Base-by-base conservation (phyloP, 2,797 vertebrate genomes). In the Takifugu rubripes region DNA sequence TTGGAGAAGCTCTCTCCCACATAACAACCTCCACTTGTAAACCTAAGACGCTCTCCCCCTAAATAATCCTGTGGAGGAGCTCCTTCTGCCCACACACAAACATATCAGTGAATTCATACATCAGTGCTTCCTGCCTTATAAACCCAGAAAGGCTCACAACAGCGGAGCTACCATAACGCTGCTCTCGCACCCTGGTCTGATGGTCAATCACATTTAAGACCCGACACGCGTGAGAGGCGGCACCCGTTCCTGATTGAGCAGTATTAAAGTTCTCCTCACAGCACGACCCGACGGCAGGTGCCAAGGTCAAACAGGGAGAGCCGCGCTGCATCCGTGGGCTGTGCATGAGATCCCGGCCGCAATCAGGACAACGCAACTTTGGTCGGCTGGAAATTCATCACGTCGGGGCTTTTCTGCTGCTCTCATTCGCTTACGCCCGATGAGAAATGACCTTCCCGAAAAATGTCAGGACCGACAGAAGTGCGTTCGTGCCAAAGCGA, bases 401-500 rank as follows among this genome's bases (percentile, higher is more conserved):
- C 57, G 73, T 49, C 56, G 1, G 4, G 60, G 55, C 64, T 58
- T 76, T 80, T 83, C 62, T 55, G 68, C 64, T 83, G 61, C 59
- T 54, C 61, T 72, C 62, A 46, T 76, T 83, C 77, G 74, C 69
- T 75, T 75, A 70, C 17, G 31, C 59, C 64, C 63, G 68, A 70
- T 77, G 70, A 86, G 71, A 64, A 83, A 71, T 75, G 73, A 86
- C 82, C 79, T 77, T 69, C 51, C 52, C 63, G 11, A 33, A 71
- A 83, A 83, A 82, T 70, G 72, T 75, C 76, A 55, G 16, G 25
- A 73, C 59, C 60, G 68, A 64, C 66, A 52, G 65, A 78, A 24
- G 49, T 63, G 44, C 66, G 73, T 74, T 74, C 17, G 51, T 82
- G 81, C 65, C 49, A 14, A 44, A 29, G 65, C 26, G 27, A 78